phyloP scores from a whole-genome alignment of 2,797 vertebrate genomes.

The Tenualosa ilisha region DNA sequence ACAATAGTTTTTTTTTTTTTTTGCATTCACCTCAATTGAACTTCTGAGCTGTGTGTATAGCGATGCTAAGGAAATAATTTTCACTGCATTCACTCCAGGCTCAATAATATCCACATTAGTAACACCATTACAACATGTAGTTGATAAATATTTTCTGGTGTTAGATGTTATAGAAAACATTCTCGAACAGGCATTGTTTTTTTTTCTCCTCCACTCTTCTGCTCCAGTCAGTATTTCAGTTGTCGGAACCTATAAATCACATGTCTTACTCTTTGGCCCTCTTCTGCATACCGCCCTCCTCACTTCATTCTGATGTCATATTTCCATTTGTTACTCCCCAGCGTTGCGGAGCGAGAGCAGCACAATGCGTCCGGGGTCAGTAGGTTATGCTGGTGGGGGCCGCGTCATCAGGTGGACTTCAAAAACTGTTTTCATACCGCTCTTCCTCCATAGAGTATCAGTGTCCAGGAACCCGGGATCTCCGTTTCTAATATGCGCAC shows the following conservation, averaged over 20 bases:
- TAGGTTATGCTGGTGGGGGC: slow-evolving; percentile 26
- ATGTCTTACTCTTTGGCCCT: neutral
- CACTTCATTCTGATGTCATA: slow-evolving; percentile 27
- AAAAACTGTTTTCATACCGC: slow-evolving; percentile 40
- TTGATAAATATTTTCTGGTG: neutral
- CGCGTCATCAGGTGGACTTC: slow-evolving; percentile 40
- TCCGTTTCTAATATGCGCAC: slow-evolving; percentile 8
- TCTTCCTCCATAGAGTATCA: slow-evolving; percentile 41
- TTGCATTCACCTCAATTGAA: neutral
- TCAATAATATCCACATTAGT: neutral
- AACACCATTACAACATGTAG: neutral
- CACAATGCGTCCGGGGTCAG: neutral
- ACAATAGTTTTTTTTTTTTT: neutral
- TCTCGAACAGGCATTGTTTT: neutral
- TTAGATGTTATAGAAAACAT: neutral
- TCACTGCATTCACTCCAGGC: neutral
- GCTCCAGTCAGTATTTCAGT: neutral
- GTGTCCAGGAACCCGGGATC: slow-evolving; percentile 42
- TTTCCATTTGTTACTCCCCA: slow-evolving; percentile 28
- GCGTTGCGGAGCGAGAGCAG: neutral
- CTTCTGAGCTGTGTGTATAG: neutral
- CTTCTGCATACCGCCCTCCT: neutral
- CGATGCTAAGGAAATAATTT: neutral
- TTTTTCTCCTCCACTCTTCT: neutral
- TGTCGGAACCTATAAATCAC: neutral